A percentile compares a stretch with the other conserved stretches of the same genome.
Evolutionary conservation across 2,888 invertebrate species (phyloP).

Genomic region (Labia minor): DNA sequence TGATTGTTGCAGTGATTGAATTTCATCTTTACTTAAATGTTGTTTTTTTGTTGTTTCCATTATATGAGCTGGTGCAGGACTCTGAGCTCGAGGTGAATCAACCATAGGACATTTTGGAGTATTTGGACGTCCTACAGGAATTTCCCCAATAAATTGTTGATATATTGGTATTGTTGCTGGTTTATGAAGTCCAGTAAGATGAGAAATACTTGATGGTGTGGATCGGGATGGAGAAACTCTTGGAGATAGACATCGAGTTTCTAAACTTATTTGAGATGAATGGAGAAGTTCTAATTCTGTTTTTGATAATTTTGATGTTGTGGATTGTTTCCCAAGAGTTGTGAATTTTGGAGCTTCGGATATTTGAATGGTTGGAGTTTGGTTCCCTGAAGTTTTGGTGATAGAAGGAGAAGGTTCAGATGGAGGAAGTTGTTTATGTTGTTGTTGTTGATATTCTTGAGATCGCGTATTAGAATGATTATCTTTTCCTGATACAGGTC

Average conservation of each 20-base stretch:
- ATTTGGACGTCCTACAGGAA: background rate
- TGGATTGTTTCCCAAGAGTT: background rate
- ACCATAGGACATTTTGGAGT: slow-evolving; percentile 18
- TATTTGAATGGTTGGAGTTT: background rate
- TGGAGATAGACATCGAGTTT: background rate
- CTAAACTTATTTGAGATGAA: slow-evolving; percentile 2
- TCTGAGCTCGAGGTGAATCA: slow-evolving; percentile 13
- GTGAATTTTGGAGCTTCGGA: slow-evolving; percentile 13
- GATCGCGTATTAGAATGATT: slow-evolving; percentile 28
- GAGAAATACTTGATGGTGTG: slow-evolving; percentile 27
- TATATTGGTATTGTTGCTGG: slow-evolving; percentile 70
- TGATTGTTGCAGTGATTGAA: background rate
- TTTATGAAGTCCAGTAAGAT: slow-evolving; percentile 43
- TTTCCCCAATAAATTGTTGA: slow-evolving; percentile 39
- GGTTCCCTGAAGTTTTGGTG: background rate
- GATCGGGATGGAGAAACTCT: slow-evolving; percentile 36
- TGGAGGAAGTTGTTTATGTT: slow-evolving; percentile 28
- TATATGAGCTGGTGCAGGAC: background rate
- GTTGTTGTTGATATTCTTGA: slow-evolving; percentile 31
- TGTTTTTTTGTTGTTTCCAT: background rate
- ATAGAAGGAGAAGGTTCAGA: slow-evolving; percentile 23
- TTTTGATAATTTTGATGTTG: background rate
- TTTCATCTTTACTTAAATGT: background rate
- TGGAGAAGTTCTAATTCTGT: background rate
- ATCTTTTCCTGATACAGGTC: background rate